Base-by-base conservation (phyloP, 2,797 vertebrate species). In the Amblyraja radiata region DNA sequence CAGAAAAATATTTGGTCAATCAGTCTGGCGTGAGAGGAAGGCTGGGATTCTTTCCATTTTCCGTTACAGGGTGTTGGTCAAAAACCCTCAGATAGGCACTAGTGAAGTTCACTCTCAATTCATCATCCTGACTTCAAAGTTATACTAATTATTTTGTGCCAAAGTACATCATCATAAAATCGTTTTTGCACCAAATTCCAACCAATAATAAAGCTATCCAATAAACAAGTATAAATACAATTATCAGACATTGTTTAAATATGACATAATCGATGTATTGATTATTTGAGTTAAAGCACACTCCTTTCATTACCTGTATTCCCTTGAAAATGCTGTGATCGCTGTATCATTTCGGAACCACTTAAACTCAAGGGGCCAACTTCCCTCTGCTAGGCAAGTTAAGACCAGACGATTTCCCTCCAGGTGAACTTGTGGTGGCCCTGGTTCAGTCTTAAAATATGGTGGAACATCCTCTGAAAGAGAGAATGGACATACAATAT, bases 321-420 rank as follows among this genome's bases (percentile, higher is more conserved):
- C 95, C 61, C 94, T 96, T 95, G 96, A 96, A 95, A 97, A 98
- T 94, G 95, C 7, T n/a, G 97, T 97, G 86, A 97, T 96, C 94
- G 97, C 97, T 0, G 93, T 95, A 95, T 94, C 95, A 0, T 97
- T 96, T 92, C 46, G 96, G 1, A 96, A 95, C 97, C 97, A 98
- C 94, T 96, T 97, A 94, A 97, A 97, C 94, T 98, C 97, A 95
- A 98, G 94, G n/a, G 97, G 97, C 97, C 97, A 98, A 94, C 97
- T 98, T 93, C 97, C 97, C 95, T 98, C 97, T 0, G 97, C 97
- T 88, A 97, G 96, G 94, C 97, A 98, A 0, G 97, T 98, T 61
- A 98, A 96, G 0, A 98, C 96, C 0, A 98, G 96, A 0, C 97
- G 96, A 93, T 98, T 98, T 54, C 97, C 97, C 94, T 98, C 97